Conservation (phyloP, 2,113 vertebrate genomes). For the Ciconia maguari region DNA sequence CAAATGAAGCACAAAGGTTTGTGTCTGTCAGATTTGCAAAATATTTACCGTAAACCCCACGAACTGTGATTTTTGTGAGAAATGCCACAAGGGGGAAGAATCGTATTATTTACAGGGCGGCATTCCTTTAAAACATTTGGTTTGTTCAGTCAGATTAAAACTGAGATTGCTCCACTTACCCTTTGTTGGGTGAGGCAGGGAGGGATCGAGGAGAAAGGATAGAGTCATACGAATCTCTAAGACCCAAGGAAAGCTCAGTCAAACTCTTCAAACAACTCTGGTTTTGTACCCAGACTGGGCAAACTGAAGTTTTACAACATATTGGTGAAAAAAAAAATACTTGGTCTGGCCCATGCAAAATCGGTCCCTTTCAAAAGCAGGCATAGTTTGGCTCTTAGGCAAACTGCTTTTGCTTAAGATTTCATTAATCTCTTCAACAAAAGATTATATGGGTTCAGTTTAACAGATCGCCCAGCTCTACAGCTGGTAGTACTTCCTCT, state of each 20-base stretch:
- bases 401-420: not conserved
- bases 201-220: not conserved
- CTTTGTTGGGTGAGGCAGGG: not conserved
- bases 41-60: not conserved
- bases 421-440: not conserved
- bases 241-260: not conserved
- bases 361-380: not conserved
- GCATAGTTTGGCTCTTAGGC: not conserved
- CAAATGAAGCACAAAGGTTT: not conserved
- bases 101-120: not conserved
- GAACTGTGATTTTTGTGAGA: not conserved
- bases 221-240: not conserved
- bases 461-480: not conserved
- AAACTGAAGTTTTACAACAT: not conserved
- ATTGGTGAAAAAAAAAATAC: not conserved
- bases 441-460: not conserved
- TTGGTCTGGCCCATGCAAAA: not conserved
- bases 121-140: not conserved
- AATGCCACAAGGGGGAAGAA: slow-evolving; percentile 48
- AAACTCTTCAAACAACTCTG: not conserved
- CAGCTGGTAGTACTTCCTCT: not conserved
- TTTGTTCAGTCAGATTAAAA: not conserved
- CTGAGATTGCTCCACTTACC: not conserved
- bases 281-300: not conserved
- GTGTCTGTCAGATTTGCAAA: not conserved